Percentiles rank a stretch among this genome's conserved stretches.
Evolutionary conservation across 2,888 invertebrate genomes (phyloP).

Genomic region (Teinopalpus imperialis): DNA sequence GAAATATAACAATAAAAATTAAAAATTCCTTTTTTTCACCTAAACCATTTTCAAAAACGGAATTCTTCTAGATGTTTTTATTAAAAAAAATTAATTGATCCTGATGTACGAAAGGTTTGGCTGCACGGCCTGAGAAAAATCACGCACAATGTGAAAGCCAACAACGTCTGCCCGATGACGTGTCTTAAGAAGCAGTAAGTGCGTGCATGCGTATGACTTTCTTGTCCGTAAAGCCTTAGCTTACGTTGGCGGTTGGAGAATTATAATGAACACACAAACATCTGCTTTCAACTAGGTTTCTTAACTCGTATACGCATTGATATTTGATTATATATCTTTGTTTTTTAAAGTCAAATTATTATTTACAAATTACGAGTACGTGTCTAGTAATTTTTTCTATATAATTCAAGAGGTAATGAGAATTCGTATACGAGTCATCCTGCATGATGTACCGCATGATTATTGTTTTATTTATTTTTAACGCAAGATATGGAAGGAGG

Average conservation of each 20-base stretch:
- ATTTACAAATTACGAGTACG: background rate
- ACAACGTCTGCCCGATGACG: conserved; percentile 99
- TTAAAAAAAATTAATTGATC: conserved; percentile 13
- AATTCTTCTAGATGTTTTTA: too few species aligned
- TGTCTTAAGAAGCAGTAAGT: conserved; percentile 99
- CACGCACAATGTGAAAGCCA: conserved; percentile 99
- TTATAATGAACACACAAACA: background rate
- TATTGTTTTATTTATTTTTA: conserved; percentile 51
- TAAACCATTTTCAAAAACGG: too few species aligned
- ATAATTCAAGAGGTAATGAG: too few species aligned
- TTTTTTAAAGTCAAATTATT: background rate
- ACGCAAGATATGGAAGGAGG: conserved; percentile 94
- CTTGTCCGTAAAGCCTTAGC: conserved; percentile 8
- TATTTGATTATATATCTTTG: background rate
- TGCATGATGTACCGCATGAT: conserved; percentile 51
- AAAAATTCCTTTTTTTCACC: too few species aligned
- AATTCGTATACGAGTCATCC: conserved; percentile 39
- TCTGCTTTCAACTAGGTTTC: background rate
- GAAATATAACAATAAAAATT: too few species aligned
- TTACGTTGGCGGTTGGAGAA: background rate
- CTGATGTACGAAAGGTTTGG: conserved; percentile 89
- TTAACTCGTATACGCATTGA: background rate
- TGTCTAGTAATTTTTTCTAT: too few species aligned
- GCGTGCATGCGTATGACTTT: conserved; percentile 42
- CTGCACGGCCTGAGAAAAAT: conserved; percentile 96